Conservation (phyloP, 1,140 invertebrate genomes). For the Brachystomella parvula region DNA sequence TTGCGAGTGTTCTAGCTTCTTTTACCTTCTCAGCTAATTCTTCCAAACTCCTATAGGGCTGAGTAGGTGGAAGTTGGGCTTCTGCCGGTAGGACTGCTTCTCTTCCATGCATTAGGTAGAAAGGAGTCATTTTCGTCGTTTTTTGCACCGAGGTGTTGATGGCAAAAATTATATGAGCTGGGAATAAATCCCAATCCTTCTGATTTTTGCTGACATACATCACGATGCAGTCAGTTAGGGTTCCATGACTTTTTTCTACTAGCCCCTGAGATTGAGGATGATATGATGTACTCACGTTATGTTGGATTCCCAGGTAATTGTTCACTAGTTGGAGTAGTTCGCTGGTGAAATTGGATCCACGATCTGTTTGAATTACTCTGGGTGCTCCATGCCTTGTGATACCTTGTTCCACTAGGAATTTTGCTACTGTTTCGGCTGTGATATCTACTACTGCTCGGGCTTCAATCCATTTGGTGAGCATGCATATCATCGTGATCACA, state of each 20-base stretch:
- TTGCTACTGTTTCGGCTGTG: not conserved
- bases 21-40: not conserved
- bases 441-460: not conserved
- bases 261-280: not conserved
- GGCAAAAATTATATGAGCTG: constrained; percentile 38
- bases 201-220: constrained; percentile 37
- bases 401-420: constrained; percentile 13
- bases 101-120: constrained; percentile 37
- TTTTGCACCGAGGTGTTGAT: constrained; percentile 36
- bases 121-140: no score
- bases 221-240: constrained; percentile 4
- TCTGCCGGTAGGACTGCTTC: constrained; percentile 30
- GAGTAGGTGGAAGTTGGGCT: constrained; percentile 4
- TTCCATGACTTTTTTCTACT: no score
- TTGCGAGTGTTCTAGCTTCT: not conserved
- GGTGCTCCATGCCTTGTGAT: not conserved
- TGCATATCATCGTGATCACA: not conserved
- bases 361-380: not conserved
- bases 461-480: not conserved
- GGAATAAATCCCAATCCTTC: constrained; percentile 39
- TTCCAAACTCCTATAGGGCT: not conserved
- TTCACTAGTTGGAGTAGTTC: not conserved
- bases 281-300: not conserved
- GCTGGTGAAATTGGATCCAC: not conserved
- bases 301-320: no score